These are phyloP conservation scores for Drosophila lacicola DNA, from an alignment of 2,888 invertebrate species.

Conservation along the genomic window DNA sequence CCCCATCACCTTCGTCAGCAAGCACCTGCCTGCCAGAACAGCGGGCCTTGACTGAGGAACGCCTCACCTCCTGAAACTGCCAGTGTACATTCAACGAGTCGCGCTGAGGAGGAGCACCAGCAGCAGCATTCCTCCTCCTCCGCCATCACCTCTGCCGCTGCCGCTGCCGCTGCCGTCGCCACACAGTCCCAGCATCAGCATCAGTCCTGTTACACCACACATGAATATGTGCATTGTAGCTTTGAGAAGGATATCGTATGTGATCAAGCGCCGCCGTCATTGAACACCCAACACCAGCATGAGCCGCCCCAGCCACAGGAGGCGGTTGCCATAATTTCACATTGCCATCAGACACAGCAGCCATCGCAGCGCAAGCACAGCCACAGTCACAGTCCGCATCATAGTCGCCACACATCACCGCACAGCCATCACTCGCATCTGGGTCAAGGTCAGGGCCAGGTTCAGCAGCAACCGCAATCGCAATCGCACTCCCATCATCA, in stretches of 20 bases:
- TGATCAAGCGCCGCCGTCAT: slow-evolving; percentile 81
- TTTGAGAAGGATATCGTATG: slow-evolving; percentile 84
- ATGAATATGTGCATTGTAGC: slow-evolving; percentile 84
- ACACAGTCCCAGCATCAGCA: slow-evolving; percentile 52
- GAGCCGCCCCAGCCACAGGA: slow-evolving; percentile 52
- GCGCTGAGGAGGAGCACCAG: slow-evolving; percentile 67
- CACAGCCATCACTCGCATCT: slow-evolving; percentile 75
- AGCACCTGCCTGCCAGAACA: slow-evolving; percentile 86
- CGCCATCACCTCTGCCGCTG: slow-evolving; percentile 48
- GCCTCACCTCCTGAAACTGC: slow-evolving; percentile 89
- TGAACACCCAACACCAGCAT: slow-evolving; percentile 62
- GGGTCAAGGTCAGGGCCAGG: slow-evolving; percentile 31
- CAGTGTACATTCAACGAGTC: slow-evolving; percentile 74
- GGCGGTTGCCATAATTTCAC: slow-evolving; percentile 57
- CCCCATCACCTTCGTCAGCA: slow-evolving; percentile 87
- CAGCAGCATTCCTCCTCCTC: slow-evolving; percentile 38
- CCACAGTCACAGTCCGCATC: slow-evolving; percentile 74
- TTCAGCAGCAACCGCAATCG: slow-evolving; percentile 40
- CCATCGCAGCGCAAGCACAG: slow-evolving; percentile 72
- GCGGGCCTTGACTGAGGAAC: slow-evolving; percentile 87
- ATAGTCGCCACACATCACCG: slow-evolving; percentile 81
- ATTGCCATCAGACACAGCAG: slow-evolving; percentile 66
- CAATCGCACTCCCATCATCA: slow-evolving; percentile 69
- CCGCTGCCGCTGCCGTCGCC: slow-evolving; percentile 5
- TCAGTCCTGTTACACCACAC: slow-evolving; percentile 69